Base-by-base conservation (phyloP, 2,888 invertebrate genomes). In the Acholoe squamosa region DNA sequence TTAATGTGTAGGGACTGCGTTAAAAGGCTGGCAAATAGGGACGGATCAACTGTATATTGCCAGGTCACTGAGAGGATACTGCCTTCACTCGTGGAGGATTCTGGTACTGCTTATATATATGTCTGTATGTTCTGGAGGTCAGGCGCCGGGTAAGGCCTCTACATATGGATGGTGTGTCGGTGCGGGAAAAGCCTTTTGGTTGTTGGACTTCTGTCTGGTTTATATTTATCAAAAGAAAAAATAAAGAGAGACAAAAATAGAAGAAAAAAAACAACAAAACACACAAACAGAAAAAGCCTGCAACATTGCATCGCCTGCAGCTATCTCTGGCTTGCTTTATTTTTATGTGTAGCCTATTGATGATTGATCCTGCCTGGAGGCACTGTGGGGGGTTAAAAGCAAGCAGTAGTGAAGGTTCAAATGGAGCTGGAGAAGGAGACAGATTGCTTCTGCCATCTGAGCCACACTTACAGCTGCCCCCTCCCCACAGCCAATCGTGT, bases 21-120 rank as follows among this genome's bases (percentile, higher is more conserved):
- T 80, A 80, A 80, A 80, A 80, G 80, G 80, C 34, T 14, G 80
- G 80, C 80, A 33, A 33, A 43, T 34, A 80, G 33, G 80, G 22
- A 33, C 43, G 33, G 80, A 80, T 80, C 80, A 22, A 33, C 80
- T 80, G 33, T 80, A 43, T 80, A 33, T 80, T 19, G 34, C 80
- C 14, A 25, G 80, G 43, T 80, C 80, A 80, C 80, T 31, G 16
- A 7, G n/a, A 67, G 67, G 67, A 16, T n/a, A 67, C 67, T 71
- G n/a, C 28, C 28, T 71, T 3, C 43, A 10, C 43, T 43, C 12
- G 3, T 3, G 28, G 28, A 28, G 71, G 14, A 25, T 71, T 28
- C 28, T 71, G 31, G 71, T 7, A 61, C 22, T 43, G 43, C 10
- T 43, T 7, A 43, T 43, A 43, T 19, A 61, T 28, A 71, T 71